These are phyloP conservation scores for Cephus sareptanus DNA, from an alignment of 2,888 invertebrate species.

Conservation along the genomic window DNA sequence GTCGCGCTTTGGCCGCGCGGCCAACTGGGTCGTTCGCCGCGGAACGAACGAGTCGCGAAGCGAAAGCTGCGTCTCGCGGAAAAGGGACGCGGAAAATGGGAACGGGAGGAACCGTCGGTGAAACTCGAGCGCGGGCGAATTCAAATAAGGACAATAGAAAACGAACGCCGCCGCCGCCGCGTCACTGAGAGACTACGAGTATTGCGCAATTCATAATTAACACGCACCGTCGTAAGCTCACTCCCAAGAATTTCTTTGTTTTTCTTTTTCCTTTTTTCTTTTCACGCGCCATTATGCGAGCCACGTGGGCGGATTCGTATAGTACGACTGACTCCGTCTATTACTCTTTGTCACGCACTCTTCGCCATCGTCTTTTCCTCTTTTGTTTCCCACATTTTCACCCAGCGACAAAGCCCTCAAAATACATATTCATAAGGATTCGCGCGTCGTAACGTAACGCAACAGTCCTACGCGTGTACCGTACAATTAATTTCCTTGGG, in stretches of 20 bases:
- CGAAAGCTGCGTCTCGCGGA: neutral
- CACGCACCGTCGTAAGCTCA: neutral
- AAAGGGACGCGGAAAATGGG: neutral
- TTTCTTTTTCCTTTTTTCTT: conserved; percentile 15
- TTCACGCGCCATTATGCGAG: conserved; percentile 24
- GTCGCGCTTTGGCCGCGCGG: neutral
- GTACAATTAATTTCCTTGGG: neutral
- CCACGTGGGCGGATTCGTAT: conserved; percentile 18
- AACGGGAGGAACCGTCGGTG: neutral
- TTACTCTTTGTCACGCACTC: neutral
- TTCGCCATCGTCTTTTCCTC: neutral
- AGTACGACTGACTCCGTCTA: conserved; percentile 9
- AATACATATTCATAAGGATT: neutral
- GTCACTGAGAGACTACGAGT: neutral
- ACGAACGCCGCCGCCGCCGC: neutral
- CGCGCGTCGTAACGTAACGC: neutral
- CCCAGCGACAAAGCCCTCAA: neutral
- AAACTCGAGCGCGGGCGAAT: neutral
- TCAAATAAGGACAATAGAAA: neutral
- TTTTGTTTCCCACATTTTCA: neutral
- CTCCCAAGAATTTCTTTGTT: conserved; percentile 13
- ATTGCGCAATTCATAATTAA: neutral
- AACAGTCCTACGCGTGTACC: neutral
- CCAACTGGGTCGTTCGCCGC: neutral
- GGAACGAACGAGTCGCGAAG: neutral